phyloP scores from a whole-genome alignment of 2,113 vertebrate genomes.

The Phrynosoma blainvillii region DNA sequence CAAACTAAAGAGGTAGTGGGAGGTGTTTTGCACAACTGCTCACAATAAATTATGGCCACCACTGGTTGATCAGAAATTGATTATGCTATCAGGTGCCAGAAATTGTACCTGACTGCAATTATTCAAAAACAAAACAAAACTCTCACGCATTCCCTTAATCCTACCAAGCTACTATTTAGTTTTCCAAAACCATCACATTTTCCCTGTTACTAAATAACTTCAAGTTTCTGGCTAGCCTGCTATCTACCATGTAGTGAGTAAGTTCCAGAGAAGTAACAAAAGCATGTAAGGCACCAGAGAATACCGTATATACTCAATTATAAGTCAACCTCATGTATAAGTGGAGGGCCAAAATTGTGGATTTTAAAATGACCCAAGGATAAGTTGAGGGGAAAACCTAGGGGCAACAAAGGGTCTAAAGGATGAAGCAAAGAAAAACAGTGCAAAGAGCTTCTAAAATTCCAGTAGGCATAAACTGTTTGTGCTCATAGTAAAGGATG shows the following conservation, averaged over 20 bases:
- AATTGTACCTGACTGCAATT: background rate
- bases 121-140: slow-evolving; percentile 14
- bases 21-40: no score
- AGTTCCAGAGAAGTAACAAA: slow-evolving; percentile 31
- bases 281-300: background rate
- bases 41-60: no score
- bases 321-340: no score
- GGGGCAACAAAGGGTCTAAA: no score
- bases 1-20: no score
- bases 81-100: background rate
- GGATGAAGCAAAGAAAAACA: background rate
- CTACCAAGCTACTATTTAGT: background rate
- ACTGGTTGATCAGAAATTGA: no score
- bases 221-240: slow-evolving; percentile 3
- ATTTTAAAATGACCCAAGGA: no score
- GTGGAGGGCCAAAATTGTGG: no score
- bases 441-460: background rate
- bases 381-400: no score
- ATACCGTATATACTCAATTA: no score
- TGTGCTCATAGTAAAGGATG: background rate
- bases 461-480: no score
- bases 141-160: background rate
- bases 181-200: background rate
- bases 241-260: slow-evolving; percentile 39
- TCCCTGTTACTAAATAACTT: background rate